Conservation (phyloP, 2,888 invertebrate genomes). For the Acleris cristana region DNA sequence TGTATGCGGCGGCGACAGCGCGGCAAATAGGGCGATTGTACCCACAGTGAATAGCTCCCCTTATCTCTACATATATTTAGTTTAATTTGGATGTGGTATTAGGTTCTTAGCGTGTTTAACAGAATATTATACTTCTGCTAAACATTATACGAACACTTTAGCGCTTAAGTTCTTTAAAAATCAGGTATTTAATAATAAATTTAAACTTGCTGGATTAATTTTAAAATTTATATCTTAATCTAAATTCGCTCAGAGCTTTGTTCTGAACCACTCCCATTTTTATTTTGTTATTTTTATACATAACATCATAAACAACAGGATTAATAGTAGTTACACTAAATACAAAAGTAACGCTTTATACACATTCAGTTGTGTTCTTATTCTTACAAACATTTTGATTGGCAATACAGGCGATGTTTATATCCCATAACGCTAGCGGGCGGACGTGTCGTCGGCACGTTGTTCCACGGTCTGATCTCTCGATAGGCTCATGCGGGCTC, state of each 20-base stretch:
- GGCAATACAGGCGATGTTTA: conserved; percentile 55
- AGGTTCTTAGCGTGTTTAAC: conserved; percentile 42
- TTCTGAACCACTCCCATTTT: background rate
- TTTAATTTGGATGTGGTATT: conserved; percentile 54
- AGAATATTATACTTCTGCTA: no score
- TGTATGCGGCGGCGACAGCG: conserved; percentile 64
- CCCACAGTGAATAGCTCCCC: conserved; percentile 65
- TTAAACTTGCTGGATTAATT: conserved; percentile 1
- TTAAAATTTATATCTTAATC: conserved; percentile 8
- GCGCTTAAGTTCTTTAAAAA: conserved; percentile 8
- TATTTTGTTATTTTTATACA: background rate
- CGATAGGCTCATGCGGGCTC: conserved; percentile 71
- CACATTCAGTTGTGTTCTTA: conserved; percentile 40
- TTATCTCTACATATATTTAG: conserved; percentile 44
- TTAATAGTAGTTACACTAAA: no score
- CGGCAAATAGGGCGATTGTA: conserved; percentile 73
- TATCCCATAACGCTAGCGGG: conserved; percentile 39
- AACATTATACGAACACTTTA: no score
- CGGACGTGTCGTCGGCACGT: conserved; percentile 43
- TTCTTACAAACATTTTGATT: conserved; percentile 52
- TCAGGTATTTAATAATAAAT: conserved; percentile 17
- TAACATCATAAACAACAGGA: no score
- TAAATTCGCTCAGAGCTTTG: background rate
- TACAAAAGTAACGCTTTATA: background rate
- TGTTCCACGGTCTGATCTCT: conserved; percentile 53